phyloP scores from a whole-genome alignment of 2,113 vertebrate species.

The Chascanopsetta lugubris region DNA sequence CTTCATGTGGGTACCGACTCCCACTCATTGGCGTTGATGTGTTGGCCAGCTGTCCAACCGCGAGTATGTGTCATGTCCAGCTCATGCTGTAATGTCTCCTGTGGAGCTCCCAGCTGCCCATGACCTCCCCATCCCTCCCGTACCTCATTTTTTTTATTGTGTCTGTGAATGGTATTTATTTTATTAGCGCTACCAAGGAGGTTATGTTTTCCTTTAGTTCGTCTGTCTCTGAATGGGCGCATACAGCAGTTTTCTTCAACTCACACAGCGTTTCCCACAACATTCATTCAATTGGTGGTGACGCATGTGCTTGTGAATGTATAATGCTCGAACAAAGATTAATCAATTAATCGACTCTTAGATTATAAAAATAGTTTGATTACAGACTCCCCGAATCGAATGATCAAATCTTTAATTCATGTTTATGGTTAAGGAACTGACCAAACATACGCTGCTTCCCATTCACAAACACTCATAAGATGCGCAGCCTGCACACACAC shows the following conservation, averaged over 20 bases:
- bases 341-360: too few relatives aligned
- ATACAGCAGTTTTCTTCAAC: background rate
- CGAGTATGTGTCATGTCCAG: conserved; percentile 2
- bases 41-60: conserved; percentile 10
- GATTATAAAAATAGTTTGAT: too few relatives aligned
- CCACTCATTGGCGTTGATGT: background rate
- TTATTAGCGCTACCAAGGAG: background rate
- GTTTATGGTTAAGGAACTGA: too few relatives aligned
- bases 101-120: background rate
- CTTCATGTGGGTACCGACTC: background rate
- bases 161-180: background rate
- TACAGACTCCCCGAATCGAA: too few relatives aligned
- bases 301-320: too few relatives aligned
- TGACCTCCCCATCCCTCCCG: background rate
- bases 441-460: too few relatives aligned
- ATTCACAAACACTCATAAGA: too few relatives aligned
- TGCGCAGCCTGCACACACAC: too few relatives aligned
- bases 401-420: too few relatives aligned
- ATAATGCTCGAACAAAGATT: too few relatives aligned
- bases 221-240: background rate
- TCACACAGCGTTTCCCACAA: background rate
- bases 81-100: conserved; percentile 5
- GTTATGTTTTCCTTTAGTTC: background rate
- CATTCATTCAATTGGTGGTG: too few relatives aligned
- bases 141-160: background rate